Base-by-base conservation (phyloP, 2,888 invertebrate species). In the Orthosia incerta region DNA sequence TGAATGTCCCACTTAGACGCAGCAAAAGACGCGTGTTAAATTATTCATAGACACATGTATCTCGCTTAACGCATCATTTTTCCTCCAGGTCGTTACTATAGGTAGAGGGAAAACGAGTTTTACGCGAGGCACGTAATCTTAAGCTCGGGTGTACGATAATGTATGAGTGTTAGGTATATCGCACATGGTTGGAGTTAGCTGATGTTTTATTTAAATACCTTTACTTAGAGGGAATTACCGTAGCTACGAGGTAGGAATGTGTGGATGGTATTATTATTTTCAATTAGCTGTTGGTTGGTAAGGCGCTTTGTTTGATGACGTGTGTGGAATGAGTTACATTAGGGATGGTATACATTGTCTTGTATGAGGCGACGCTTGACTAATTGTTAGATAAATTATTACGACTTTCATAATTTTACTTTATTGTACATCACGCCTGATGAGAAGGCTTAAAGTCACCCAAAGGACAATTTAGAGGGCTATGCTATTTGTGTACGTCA, bases 21-120 rank as follows among this genome's bases (percentile, higher is more conserved):
- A 69, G 85, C 75, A 82, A 77, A 83, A 79, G 76, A 82, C 80
- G 74, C 56, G 76, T 82, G 85, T 83, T 89, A 88, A 89, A 89
- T 89, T 89, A 89, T 89, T 89, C 89, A 89, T 89, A 82, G 80
- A 84, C 83, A 80, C 86, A 84, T 86, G 88, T 88, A 87, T 87
- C 87, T 86, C 85, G 88, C 84, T 89, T 88, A 87, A 74, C 87
- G 89, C 85, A 83, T 88, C 87, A 89, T 89, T 89, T 88, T 88
- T 87, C 88, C 77, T 85, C 72, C 57, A 74, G 65, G 59, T 78
- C 71, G 83, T 79, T 77, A 75, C 79, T 75, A 64, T 69, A 81
- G 68, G 85, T 80, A 53, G 64, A 53, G 74, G 62, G 76, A 55
- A 66, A 62, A 77, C 80, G 80, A 65, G 84, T 79, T 77, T 75